Evolutionary conservation across 2,888 invertebrate genomes (phyloP), one percentile per base, ranked within the genome.

Genomic region (Orthosia gothica): DNA sequence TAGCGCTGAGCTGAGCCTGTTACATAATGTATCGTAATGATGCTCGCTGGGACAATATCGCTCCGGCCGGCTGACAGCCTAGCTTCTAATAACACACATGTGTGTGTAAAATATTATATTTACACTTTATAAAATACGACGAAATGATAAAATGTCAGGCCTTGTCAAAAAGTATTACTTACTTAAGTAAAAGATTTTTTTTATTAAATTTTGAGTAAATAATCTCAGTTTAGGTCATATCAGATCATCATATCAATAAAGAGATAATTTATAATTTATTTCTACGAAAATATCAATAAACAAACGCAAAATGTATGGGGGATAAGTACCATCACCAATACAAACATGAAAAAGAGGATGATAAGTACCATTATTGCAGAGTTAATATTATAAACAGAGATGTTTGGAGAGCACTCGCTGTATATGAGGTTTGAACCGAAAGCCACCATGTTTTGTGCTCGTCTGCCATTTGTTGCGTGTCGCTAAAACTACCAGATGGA

Each of bases 401-500:
- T 12, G 58, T 74, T 62, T 58, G 52, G 20, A 62, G 68, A 75
- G 81, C 58, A 52, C 68, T 80, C 32, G 62, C 50, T 59, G 50
- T 20, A n/a, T 32, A 52, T 70, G 75, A 66, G 83, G 68, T 71
- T 67, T 52, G 50, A 55, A 62, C 62, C 40, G 9, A 67, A 66
- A 49, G 3, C 20, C 55, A 13, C 57, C 52, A 65, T 50, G 64
- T 83, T 81, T 83, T 79, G 65, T 80, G 18, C 32, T 78, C 65
- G n/a, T 67, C 47, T 57, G 64, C 68, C 54, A 70, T 83, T 79
- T 63, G 52, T 83, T 74, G 66, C 58, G 18, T 71, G 47, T 69
- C 54, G 58, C 68, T 75, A 83, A 81, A 82, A 69, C 75, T 75
- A 59, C 55, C 47, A 49, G 71, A 81, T 59, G 58, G 75, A 69